phyloP scores from a whole-genome alignment of 2,113 vertebrate species.

The Ifrita kowaldi region DNA sequence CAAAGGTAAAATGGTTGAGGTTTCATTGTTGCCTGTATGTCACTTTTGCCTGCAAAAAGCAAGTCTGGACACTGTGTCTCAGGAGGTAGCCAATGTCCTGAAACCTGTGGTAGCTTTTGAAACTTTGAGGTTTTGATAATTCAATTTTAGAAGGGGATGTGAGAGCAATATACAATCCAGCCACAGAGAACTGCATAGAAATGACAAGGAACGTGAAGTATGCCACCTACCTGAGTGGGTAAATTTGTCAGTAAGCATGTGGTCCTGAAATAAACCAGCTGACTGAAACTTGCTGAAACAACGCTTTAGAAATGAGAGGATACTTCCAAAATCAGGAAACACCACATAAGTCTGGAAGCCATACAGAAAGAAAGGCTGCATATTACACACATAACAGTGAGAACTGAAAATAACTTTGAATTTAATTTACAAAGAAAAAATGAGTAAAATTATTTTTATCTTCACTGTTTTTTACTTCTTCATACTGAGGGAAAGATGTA shows the following conservation, averaged over 20 bases:
- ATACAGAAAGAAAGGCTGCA: accelerated
- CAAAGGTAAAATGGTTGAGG: neutral
- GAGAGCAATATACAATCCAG: neutral
- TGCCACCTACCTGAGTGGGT: too few species aligned
- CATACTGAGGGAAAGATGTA: neutral
- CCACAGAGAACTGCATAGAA: neutral
- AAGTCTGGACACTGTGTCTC: neutral
- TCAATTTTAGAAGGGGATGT: neutral
- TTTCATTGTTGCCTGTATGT: neutral
- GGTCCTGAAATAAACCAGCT: neutral
- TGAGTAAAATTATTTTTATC: neutral
- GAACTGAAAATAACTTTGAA: neutral
- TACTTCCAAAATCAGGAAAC: neutral
- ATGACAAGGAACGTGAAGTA: neutral
- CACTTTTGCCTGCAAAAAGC: neutral
- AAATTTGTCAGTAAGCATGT: neutral
- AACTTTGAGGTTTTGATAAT: neutral
- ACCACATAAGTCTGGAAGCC: neutral
- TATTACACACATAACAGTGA: neutral
- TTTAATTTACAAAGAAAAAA: neutral
- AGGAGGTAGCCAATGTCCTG: accelerated
- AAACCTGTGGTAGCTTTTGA: neutral
- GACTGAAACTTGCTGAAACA: neutral
- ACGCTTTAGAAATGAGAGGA: neutral
- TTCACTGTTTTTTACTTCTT: neutral